Evolutionary conservation across 2,888 invertebrate species (phyloP), one percentile per base, ranked within the genome.

Genomic region (Thymelicus sylvestris): DNA sequence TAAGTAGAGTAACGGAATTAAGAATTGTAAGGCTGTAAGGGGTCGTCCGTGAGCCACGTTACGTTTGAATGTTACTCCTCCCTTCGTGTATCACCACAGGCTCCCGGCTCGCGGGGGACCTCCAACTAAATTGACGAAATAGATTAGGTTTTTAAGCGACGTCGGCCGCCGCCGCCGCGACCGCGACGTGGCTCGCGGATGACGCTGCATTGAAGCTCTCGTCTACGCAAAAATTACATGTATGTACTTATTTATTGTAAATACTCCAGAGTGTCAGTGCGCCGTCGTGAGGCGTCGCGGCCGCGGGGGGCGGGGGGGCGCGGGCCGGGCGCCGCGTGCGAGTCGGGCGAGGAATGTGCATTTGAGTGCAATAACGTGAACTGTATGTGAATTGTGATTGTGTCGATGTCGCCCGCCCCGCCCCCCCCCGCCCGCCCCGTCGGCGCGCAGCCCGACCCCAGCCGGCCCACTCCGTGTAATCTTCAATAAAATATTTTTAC

Each of bases 191-290:
- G 44, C 44, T 44, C 44, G 12, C 24, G 7, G 24, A n/a, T 24
- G 15, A 2, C 55, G 55, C 55, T 19, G 15, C n/a, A 38, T 19
- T 19, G 55, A 55, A 50, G 61, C 63, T 66, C 71, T 67, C 66
- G 74, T 66, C 74, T 73, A 74, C 73, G 75, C 79, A 75, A 82
- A 82, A 79, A 80, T 80, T 76, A 60, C 60, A 55, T 69, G 38
- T 73, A 72, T 84, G 85, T 86, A 87, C 87, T 86, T 87, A 85
- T 85, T 85, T 84, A 83, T 84, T 87, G 85, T 87, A 86, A 84
- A 86, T 86, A 86, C 77, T 77, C 74, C 75, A 68, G 31, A 63
- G 50, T 10, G 48, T 8, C 39, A 41, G 61, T n/a, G n/a, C 3
- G 15, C 12, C 19, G 19, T 31, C 5, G 31, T 31, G 31, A 31